Evolutionary conservation across 2,797 vertebrate species (phyloP).

Genomic region (Manis crassicaudata): DNA sequence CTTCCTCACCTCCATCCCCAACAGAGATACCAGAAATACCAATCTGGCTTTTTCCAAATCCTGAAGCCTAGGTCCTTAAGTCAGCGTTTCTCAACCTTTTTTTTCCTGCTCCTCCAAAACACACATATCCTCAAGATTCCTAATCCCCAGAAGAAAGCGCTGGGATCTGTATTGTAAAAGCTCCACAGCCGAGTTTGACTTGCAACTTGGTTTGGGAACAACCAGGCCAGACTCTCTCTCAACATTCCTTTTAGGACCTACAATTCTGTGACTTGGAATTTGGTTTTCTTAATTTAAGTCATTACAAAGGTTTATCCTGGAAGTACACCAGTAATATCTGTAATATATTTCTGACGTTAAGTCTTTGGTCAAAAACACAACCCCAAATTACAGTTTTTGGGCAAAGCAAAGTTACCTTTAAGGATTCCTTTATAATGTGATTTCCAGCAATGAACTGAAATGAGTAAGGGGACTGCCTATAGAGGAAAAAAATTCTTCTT

Average conservation of each 20-base stretch:
- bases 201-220: not conserved
- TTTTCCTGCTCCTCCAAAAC: not conserved
- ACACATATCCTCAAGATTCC: not conserved
- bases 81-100: not conserved
- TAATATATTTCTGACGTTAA: slow-evolving; percentile 11
- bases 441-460: slow-evolving; percentile 8
- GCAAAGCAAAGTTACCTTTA: slow-evolving; percentile 17
- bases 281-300: not conserved
- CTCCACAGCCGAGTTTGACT: not conserved
- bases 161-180: not conserved
- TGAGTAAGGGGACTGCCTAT: not conserved
- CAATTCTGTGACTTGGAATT: slow-evolving; percentile 19
- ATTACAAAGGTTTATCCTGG: slow-evolving; percentile 13
- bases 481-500: not conserved
- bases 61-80: not conserved
- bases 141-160: not conserved
- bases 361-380: slow-evolving; percentile 19
- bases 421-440: slow-evolving; percentile 19
- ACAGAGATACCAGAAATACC: not conserved
- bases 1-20: no score
- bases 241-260: not conserved
- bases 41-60: not conserved
- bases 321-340: not conserved
- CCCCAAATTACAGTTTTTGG: not conserved
- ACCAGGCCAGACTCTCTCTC: not conserved